phyloP scores from a whole-genome alignment of 1,140 invertebrate genomes.

The Musca domestica region DNA sequence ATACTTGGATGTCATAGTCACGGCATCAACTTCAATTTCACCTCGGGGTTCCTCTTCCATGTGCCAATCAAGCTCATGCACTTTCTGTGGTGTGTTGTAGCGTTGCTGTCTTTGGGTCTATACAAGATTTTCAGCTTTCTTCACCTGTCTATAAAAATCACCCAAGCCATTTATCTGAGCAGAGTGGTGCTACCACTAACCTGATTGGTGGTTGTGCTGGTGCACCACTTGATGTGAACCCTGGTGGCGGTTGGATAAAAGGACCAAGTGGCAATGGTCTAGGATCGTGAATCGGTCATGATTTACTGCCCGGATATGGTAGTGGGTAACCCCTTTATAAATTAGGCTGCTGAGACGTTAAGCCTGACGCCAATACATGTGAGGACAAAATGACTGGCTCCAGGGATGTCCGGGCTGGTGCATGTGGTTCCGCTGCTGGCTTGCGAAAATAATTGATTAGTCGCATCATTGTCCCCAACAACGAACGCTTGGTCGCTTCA shows the following conservation, averaged over 20 bases:
- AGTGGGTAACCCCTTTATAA: background rate
- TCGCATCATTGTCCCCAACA: too few species aligned
- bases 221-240: background rate
- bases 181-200: background rate
- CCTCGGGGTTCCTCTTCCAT: background rate
- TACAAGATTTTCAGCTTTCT: background rate
- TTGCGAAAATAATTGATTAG: too few species aligned
- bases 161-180: background rate
- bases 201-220: background rate
- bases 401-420: too few species aligned
- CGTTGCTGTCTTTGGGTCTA: background rate
- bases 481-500: too few species aligned
- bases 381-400: too few species aligned
- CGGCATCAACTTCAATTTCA: background rate
- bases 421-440: too few species aligned
- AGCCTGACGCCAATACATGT: too few species aligned
- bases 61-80: background rate
- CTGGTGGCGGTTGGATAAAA: background rate
- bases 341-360: too few species aligned
- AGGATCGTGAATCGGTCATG: background rate
- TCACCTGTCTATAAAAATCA: background rate
- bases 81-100: background rate
- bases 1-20: background rate
- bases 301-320: background rate
- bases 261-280: background rate